Percentiles rank a stretch among this genome's conserved stretches.
These are phyloP conservation scores for Syngnathus acus DNA, from an alignment of 2,797 vertebrate species.

Conservation along the genomic window DNA sequence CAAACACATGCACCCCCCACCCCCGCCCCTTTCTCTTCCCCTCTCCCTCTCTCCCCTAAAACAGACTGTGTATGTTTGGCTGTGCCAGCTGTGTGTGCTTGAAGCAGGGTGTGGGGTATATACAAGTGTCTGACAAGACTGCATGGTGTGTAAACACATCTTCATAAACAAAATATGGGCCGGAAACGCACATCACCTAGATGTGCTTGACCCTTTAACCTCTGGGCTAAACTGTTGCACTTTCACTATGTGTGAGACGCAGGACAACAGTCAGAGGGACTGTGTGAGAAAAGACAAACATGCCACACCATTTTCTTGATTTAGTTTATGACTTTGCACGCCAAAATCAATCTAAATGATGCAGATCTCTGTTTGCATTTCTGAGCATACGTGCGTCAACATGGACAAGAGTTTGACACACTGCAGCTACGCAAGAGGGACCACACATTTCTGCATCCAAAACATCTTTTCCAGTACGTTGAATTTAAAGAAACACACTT, in stretches of 20 bases:
- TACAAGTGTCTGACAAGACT: slow-evolving; percentile 55
- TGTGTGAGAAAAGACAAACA: slow-evolving; percentile 16
- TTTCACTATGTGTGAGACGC: slow-evolving; percentile 36
- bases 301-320: slow-evolving; percentile 14
- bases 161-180: slow-evolving; percentile 63
- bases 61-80: slow-evolving; percentile 55
- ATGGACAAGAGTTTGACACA: slow-evolving; percentile 36
- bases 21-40: not conserved
- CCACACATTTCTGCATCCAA: slow-evolving; percentile 35
- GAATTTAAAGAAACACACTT: slow-evolving; percentile 9
- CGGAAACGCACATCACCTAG: slow-evolving; percentile 58
- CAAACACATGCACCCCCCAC: not conserved
- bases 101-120: slow-evolving; percentile 55
- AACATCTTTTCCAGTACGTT: slow-evolving; percentile 41
- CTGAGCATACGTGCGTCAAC: slow-evolving; percentile 41
- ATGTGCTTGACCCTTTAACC: slow-evolving; percentile 54
- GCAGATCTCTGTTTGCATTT: slow-evolving; percentile 39
- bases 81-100: slow-evolving; percentile 61
- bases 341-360: slow-evolving; percentile 48
- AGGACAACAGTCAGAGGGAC: slow-evolving; percentile 21
- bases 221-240: slow-evolving; percentile 32
- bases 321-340: slow-evolving; percentile 35
- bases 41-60: slow-evolving; percentile 11
- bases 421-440: slow-evolving; percentile 19
- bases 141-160: slow-evolving; percentile 60